Base-by-base conservation (phyloP, 2,113 vertebrate species). In the Pleuronectes platessa region DNA sequence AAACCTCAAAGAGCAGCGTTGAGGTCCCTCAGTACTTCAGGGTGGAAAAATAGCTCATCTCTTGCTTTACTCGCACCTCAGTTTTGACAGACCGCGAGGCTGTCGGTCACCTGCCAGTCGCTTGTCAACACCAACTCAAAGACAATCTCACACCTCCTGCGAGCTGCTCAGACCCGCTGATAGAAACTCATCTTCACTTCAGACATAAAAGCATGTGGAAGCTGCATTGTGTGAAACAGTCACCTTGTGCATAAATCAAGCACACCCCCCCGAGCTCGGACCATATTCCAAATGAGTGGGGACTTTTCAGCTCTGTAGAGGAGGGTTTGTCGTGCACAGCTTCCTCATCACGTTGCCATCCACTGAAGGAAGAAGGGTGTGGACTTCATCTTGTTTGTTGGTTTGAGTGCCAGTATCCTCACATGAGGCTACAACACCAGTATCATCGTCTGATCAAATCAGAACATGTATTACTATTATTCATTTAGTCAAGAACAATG, bases 61-160 rank as follows among this genome's bases (percentile, higher is more conserved):
- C 61, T 20, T 10, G 0, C 45, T 37, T 71, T 51, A 35, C 31
- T 24, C 15, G 21, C 37, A 68, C 75, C 51, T 51, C 45, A 55
- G 68, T 67, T 51, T 49, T 62, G 56, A 66, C 56, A 66, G 63
- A 55, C 24, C n/a, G 14, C 37, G 45, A 31, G 61, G 45, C 24
- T 18, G 18, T 47, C 26, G 74, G 71, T 73, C 82, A 79, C 71
- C 86, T 77, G 76, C 72, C 76, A 74, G 69, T 82, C 49, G 53
- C 72, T 70, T 67, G 79, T 87, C 86, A 77, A 79, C 82, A 60
- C 60, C 5, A 14, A 45, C 66, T 76, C 73, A 71, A 61, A 78
- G 59, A 53, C 76, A 58, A 53, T 68, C 70, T 75, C 62, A 60
- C 76, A 71, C 76, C 76, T 76, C 53, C 26, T 49, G 62, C 10